Base-by-base conservation (phyloP, 2,888 invertebrate species). In the Callyntrura sp. region DNA sequence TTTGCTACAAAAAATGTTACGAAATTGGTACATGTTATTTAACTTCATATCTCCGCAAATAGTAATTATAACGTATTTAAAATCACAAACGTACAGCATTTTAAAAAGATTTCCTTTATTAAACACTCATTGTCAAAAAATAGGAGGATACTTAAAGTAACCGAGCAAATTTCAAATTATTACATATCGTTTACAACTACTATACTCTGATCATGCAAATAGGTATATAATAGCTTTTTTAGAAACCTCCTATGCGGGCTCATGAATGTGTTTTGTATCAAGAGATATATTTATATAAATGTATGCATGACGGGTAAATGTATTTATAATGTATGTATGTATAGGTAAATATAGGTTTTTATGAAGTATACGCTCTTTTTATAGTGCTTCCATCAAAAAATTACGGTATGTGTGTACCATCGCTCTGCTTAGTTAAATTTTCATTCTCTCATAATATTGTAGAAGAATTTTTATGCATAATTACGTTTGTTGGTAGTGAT, bases 341-440 rank as follows among this genome's bases (percentile, higher is more conserved):
- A 35, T 35, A 70, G 2, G 11, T 70, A 45, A 70, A 70, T 45
- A 45, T 45, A 45, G 68, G 1, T 70, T 20, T 62, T 70, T 45
- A 70, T 70, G 70, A 45, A 35, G 70, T 70, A 70, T 45, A 70
- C 70, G 20, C 70, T n/a, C 45, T 70, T 70, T 70, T 70, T 70
- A 65, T 12, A 45, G 45, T 70, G 70, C 43, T 70, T 70, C 45
- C 70, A 70, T 45, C 45, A 45, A 70, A 70, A 28, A 45, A 70
- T 43, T 70, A 70, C 70, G 14, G 43, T 70, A 70, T 45, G 23
- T 70, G 1, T 70, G 8, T 68, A 43, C 51, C 11, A 2, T 68
- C 6, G 23, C 1, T 62, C 14, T 51, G 14, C 35, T 35, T 35
- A 35, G 35, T 35, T 35, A 35, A 4, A 35, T 35, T 35, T n/a